These are phyloP conservation scores for Pseudorasbora parva DNA, from an alignment of 2,113 vertebrate species.

Conservation along the genomic window DNA sequence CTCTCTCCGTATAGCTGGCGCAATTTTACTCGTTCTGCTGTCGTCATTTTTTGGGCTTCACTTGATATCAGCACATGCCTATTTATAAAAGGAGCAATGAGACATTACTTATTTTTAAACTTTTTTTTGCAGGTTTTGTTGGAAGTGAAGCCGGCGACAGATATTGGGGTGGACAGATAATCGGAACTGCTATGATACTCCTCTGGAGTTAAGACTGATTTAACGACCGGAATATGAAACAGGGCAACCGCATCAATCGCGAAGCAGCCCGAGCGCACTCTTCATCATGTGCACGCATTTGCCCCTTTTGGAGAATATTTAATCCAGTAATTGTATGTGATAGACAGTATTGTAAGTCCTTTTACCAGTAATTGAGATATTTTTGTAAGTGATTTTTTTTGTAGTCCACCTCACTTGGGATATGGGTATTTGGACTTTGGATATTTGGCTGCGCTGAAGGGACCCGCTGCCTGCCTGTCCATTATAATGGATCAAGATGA, in stretches of 20 bases:
- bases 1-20: no score
- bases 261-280: constrained; percentile 8
- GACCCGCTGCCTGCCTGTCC: not conserved
- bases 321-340: not conserved
- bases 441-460: constrained; percentile 4
- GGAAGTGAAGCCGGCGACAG: not conserved
- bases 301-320: not conserved
- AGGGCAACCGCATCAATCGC: constrained; percentile 28
- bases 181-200: not conserved
- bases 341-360: not conserved
- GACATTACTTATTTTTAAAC: not conserved
- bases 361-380: not conserved
- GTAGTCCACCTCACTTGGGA: not conserved
- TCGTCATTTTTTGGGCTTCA: not conserved
- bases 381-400: not conserved
- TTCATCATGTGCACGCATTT: not conserved
- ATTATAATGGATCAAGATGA: constrained; percentile 70
- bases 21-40: not conserved
- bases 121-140: not conserved
- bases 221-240: constrained; percentile 18
- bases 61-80: not conserved
- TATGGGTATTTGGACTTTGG: constrained; percentile 35
- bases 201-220: not conserved
- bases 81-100: not conserved
- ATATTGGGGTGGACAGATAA: not conserved